Evolutionary conservation across 2,113 vertebrate genomes (phyloP).

Genomic region (Passer montanus): DNA sequence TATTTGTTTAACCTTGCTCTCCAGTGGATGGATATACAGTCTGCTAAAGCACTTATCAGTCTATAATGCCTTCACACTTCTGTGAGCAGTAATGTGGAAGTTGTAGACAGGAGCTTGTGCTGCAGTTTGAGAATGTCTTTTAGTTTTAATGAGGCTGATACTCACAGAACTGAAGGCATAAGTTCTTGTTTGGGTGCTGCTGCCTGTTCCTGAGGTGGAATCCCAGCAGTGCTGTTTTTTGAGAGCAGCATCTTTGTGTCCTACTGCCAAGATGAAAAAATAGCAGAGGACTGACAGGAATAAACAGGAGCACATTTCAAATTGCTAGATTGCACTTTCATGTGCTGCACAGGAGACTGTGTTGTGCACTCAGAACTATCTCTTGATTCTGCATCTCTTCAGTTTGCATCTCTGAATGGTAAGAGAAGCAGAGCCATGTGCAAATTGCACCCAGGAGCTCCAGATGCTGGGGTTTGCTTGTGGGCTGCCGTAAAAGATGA

Average conservation of each 20-base stretch:
- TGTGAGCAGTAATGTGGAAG: conserved; percentile 11
- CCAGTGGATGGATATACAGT: conserved; percentile 55
- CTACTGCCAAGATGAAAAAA: background rate
- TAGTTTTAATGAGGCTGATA: background rate
- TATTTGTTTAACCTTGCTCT: conserved; percentile 63
- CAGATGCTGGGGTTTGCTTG: background rate
- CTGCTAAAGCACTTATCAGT: conserved; percentile 68
- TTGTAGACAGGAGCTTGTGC: conserved; percentile 23
- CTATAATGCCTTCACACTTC: conserved; percentile 58
- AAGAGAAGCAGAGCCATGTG: background rate
- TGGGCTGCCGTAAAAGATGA: background rate
- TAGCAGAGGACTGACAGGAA: background rate
- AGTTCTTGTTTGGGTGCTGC: background rate
- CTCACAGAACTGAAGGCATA: background rate
- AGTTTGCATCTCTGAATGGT: background rate
- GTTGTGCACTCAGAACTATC: background rate
- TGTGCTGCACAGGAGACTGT: background rate
- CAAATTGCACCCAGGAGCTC: background rate
- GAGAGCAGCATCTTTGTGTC: background rate
- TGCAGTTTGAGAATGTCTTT: background rate
- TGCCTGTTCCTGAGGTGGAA: background rate
- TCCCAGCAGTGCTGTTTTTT: background rate
- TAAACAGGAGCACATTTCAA: background rate
- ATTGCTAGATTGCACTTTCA: background rate
- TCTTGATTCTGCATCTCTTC: background rate